Base-by-base conservation (phyloP, 1,140 invertebrate genomes). In the Aethina tumida region DNA sequence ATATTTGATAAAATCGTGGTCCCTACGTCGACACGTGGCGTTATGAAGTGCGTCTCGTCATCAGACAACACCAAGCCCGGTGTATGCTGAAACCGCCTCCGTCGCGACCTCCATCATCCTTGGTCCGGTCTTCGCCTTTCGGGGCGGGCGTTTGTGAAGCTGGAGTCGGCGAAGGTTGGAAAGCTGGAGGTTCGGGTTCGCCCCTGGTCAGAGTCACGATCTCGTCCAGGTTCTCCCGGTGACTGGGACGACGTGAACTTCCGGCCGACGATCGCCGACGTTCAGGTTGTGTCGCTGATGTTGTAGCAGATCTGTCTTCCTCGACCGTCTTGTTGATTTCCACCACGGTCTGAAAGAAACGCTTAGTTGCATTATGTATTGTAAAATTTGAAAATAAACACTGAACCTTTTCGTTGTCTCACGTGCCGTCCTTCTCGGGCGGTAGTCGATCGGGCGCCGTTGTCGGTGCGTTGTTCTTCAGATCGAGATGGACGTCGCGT, bases 21-120 rank as follows among this genome's bases (percentile, higher is more conserved):
- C n/a, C n/a, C n/a, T n/a, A 24, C 22, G 22, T 24, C 8, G 12
- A 24, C 25, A 35, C 7, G 4, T 3, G 20, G 29, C 25, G 36
- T 58, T 58, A 59, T 40, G 59, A 68, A 52, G 67, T 66, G 35
- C 67, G 62, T 17, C 65, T 58, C 37, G 60, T 59, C 35, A 58
- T 58, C 35, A 69, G 62, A 35, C 68, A 70, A 48, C 67, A 70
- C 61, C 64, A 69, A 14, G 63, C 67, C 22, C 66, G 56, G 17
- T 63, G 63, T 44, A 70, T 64, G 43, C 56, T 61, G 37, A 69
- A 65, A 28, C 62, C 55, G 44, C 58, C 53, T 56, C 50, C 35
- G 52, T 58, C 64, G 53, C 65, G 61, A 47, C 63, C 18, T 49
- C 57, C 39, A 24, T 40, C 35, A n/a, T 45, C 41, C 20, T 39